Percentiles rank a stretch among this genome's conserved stretches.
Conservation (phyloP, 2,113 vertebrate genomes). For the Scatophagus argus region DNA sequence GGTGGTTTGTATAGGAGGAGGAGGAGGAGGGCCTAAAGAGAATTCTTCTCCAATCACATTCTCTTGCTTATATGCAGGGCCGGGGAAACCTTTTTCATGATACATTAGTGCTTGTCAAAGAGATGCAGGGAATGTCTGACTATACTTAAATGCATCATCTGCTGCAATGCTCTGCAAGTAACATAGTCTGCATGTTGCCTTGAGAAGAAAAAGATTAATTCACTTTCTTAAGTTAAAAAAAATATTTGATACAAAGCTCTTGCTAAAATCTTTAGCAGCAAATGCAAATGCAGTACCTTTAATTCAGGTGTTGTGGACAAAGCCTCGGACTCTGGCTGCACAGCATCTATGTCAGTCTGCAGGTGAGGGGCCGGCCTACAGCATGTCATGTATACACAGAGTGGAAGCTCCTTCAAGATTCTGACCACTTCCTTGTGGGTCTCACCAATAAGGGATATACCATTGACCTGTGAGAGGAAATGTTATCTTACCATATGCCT, state of each 20-base stretch:
- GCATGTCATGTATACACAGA: slow-evolving; percentile 92
- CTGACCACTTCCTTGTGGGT: slow-evolving; percentile 94
- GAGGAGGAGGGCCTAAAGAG: slow-evolving; percentile 16
- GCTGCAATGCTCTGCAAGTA: slow-evolving; percentile 13
- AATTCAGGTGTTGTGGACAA: slow-evolving; percentile 29
- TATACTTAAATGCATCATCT: neutral
- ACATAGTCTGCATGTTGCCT: neutral
- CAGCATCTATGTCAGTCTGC: slow-evolving; percentile 72
- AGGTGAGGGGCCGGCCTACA: slow-evolving; percentile 86
- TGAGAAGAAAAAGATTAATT: neutral
- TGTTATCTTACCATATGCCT: no score
- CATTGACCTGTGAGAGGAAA: slow-evolving; percentile 88
- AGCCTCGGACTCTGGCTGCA: slow-evolving; percentile 72
- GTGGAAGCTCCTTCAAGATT: slow-evolving; percentile 94
- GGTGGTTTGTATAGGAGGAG: slow-evolving; percentile 35
- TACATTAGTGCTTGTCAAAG: slow-evolving; percentile 23
- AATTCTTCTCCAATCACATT: slow-evolving; percentile 27
- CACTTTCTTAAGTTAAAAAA: no score
- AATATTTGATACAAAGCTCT: neutral
- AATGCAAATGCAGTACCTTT: slow-evolving; percentile 62
- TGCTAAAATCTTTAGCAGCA: neutral
- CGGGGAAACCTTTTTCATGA: slow-evolving; percentile 31
- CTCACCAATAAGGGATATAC: slow-evolving; percentile 92
- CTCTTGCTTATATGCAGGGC: slow-evolving; percentile 15
- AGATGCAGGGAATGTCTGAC: neutral